These are phyloP conservation scores for Gila orcuttii DNA, from an alignment of 2,113 vertebrate genomes.

Conservation along the genomic window DNA sequence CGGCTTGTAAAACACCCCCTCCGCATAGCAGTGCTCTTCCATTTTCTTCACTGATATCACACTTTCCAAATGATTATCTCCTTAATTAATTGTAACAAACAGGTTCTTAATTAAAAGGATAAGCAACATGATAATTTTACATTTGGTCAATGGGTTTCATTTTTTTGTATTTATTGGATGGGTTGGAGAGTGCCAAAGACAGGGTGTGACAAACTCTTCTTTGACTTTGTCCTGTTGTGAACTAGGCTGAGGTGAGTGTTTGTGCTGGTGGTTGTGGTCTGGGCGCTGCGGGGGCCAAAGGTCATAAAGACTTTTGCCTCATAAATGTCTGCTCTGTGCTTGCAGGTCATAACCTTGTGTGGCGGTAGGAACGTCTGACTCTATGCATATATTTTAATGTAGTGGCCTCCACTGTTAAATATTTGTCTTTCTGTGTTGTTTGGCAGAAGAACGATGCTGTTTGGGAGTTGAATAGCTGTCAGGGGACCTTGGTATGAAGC, in stretches of 20 bases:
- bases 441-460: slow-evolving; percentile 3
- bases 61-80: slow-evolving; percentile 59
- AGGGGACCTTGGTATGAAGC: not conserved
- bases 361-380: slow-evolving; percentile 25
- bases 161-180: slow-evolving; percentile 4
- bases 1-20: slow-evolving; percentile 51
- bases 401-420: slow-evolving; percentile 47
- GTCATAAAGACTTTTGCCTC: slow-evolving; percentile 43
- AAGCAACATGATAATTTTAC: slow-evolving; percentile 14
- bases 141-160: not conserved
- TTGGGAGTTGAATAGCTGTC: slow-evolving; percentile 4
- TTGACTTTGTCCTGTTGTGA: slow-evolving; percentile 2
- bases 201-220: slow-evolving; percentile 8
- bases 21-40: not conserved
- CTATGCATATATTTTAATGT: slow-evolving; percentile 29
- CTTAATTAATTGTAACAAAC: slow-evolving; percentile 58
- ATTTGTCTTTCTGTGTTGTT: slow-evolving; percentile 46
- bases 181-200: not conserved
- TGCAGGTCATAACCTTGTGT: slow-evolving; percentile 43
- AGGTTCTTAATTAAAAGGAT: slow-evolving; percentile 50
- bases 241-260: slow-evolving; percentile 23
- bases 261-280: slow-evolving; percentile 24
- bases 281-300: not conserved
- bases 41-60: slow-evolving; percentile 51
- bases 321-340: slow-evolving; percentile 31